Base-by-base conservation (phyloP, 1,140 invertebrate species). In the Adoxophyes honmai region DNA sequence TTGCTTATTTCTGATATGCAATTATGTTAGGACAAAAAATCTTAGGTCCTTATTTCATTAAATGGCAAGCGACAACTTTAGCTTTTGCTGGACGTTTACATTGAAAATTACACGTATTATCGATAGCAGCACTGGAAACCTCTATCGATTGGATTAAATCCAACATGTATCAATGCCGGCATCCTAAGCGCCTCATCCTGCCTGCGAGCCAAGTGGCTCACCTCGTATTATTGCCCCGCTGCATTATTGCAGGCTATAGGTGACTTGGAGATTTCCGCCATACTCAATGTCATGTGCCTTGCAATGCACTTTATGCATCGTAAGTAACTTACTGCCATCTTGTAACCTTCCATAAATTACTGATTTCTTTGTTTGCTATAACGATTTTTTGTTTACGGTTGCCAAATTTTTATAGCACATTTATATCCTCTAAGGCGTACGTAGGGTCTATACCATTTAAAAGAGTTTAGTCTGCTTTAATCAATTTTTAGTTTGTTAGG, bases 291-390 rank as follows among this genome's bases (percentile, higher is more conserved):
- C 42, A 28, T 18, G 21, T 28, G 21, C 18, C n/a, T 10, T n/a
- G 2, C 4, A 1, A n/a, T 33, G 11, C 42, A 48, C 10, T 28
- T 18, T 28, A 33, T 4, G 42, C 42, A 48, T 48, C 42, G n/a
- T 18, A 48, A 48, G 42, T 48, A 44, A 18, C 15, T 15, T 16
- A 8, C 8, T 11, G 1, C 8, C 4, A 18, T 48, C 42, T 11
- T 33, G 5, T 48, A 18, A 28, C 42, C 21, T 48, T 18, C 18
- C 42, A 33, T 48, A 48, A 48, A 48, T 48, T 11, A 21, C 42
- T 48, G 10, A 21, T 21, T 48, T 48, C 42, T 48, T 48, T 48
- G 42, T 48, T 48, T 48, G 42, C 21, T 38, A 13, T 48, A 18
- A 1, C 42, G 18, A 16, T 14, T 48, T 48, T 33, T 48, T 48